These are phyloP conservation scores for Psix sp. DNA, from an alignment of 1,140 invertebrate species.

Conservation along the genomic window DNA sequence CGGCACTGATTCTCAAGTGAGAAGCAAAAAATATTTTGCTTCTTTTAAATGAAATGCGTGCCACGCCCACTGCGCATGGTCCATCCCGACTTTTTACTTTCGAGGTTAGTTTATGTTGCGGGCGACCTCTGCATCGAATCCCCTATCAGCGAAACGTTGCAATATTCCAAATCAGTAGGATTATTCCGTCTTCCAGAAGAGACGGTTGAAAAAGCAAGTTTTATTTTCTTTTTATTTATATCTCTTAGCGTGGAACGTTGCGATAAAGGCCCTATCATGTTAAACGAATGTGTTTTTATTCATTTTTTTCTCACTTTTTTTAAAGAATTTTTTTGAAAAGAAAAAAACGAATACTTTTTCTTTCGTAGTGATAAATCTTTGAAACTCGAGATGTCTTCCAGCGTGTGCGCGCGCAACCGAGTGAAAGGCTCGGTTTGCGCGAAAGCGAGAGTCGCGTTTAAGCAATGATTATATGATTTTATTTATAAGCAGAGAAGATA, in stretches of 20 bases:
- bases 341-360: conserved; percentile 53
- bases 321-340: conserved; percentile 63
- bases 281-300: conserved; percentile 18
- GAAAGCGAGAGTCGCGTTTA: conserved; percentile 50
- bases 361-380: conserved; percentile 41
- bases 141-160: conserved; percentile 68
- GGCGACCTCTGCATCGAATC: conserved; percentile 16
- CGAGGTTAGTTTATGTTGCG: not conserved
- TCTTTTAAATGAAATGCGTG: too few species aligned
- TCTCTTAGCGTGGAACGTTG: conserved; percentile 7
- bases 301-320: not conserved
- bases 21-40: conserved; percentile 33
- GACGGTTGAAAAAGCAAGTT: conserved; percentile 1
- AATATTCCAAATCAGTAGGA: conserved; percentile 68
- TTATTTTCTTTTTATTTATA: conserved; percentile 27
- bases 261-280: conserved; percentile 7
- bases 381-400: conserved; percentile 48
- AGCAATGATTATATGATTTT: conserved; percentile 54
- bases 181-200: not conserved
- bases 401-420: conserved; percentile 30
- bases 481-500: conserved; percentile 41
- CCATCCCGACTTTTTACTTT: conserved; percentile 1
- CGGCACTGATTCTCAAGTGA: conserved; percentile 14
- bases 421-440: conserved; percentile 45
- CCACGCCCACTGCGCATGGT: too few species aligned